Base-by-base conservation (phyloP, 1,140 invertebrate species). In the Kradibia gibbosae region DNA sequence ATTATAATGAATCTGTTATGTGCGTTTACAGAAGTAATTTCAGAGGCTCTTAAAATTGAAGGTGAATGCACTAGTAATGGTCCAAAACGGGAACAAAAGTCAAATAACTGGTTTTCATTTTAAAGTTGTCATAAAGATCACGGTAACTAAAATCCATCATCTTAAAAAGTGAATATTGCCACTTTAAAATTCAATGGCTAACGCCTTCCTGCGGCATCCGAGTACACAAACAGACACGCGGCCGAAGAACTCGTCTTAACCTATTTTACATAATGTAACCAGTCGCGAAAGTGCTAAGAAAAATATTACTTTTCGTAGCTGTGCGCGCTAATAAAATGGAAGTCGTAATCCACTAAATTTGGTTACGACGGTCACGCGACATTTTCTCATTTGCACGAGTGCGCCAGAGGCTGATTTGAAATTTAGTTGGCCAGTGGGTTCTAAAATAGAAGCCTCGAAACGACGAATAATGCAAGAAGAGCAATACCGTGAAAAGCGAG, bases 391-490 rank as follows among this genome's bases (percentile, higher is more conserved):
- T 34, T 36, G 1, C 13, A 36, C 3, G 60, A 36, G 36, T 10
- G 3, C 20, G 60, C 60, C 4, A 11, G 60, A 53, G 57, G 13
- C n/a, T 60, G 0, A 3, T 5, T 31, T 0, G 25, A 11, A 28
- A 31, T 28, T 60, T 13, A 20, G 34, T 8, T 20, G 13, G 13
- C 36, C 67, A 20, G 22, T 42, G 34, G 55, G 15, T 42, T 45
- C 60, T 4, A 77, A 77, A 77, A 77, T 77, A 77, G 75, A 77
- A 77, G 65, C 65, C 31, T 60, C 28, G 13, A 10, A 62, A 42
- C 39, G 36, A 28, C 42, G 42, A 77, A 60, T 62, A 77, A 65
- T 65, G 55, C 57, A 50, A 77, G 42, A 50, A 22, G 55, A 77
- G 8, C 45, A 31, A 7, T 20, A 36, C n/a, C 0, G 17, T 11